These are phyloP conservation scores for Mormoops blainvillei DNA, from an alignment of 2,113 vertebrate genomes.

Conservation along the genomic window DNA sequence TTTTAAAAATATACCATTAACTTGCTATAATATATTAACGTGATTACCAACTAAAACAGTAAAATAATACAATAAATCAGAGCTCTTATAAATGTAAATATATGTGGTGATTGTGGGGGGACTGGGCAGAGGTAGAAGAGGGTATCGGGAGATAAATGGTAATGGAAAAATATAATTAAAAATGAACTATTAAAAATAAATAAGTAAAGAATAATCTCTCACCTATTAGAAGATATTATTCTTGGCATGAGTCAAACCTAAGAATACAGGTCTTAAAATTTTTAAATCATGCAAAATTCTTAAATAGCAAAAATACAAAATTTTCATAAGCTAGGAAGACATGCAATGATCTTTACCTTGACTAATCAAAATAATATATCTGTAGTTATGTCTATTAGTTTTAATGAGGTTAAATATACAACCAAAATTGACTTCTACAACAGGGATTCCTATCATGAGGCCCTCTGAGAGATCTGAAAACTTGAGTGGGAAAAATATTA, in stretches of 20 bases:
- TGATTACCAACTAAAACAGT: neutral
- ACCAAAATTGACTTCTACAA: conserved; percentile 13
- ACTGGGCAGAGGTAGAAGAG: no score
- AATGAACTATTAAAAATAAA: no score
- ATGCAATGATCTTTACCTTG: neutral
- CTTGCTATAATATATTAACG: neutral
- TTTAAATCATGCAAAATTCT: neutral
- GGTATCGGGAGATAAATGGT: no score
- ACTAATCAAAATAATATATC: neutral
- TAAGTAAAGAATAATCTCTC: neutral
- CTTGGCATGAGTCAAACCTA: neutral
- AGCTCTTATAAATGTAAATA: neutral
- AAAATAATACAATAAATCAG: neutral
- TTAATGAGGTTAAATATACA: neutral
- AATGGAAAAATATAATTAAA: no score
- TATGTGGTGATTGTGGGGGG: no score
- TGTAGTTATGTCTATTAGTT: neutral
- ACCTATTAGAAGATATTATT: neutral
- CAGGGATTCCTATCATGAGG: neutral
- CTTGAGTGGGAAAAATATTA: neutral
- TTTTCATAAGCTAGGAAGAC: neutral
- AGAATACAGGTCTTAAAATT: neutral
- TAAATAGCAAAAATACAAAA: neutral
- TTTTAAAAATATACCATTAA: neutral
- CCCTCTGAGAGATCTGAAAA: neutral